Evolutionary conservation across 2,888 invertebrate species (phyloP), one percentile per base, ranked within the genome.

Genomic region (Platycnemis pennipes): DNA sequence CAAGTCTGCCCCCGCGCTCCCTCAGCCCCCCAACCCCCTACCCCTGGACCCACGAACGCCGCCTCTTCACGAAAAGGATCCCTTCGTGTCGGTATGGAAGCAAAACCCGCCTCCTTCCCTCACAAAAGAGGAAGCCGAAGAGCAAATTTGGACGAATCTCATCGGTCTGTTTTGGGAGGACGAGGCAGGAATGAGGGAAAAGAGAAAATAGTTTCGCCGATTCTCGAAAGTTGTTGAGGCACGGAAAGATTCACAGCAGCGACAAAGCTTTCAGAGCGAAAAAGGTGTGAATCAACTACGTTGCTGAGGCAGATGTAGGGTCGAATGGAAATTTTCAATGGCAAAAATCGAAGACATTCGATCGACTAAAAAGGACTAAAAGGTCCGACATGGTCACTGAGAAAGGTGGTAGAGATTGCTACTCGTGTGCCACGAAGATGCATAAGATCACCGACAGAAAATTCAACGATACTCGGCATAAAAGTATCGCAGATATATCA

Each of bases 141-240:
- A 77, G 77, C 77, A 77, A 77, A 77, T 77, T 77, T 37, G 77
- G n/a, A 77, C 77, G 77, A 37, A 37, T 77, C 77, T 37, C 77
- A 77, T n/a, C 77, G 37, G 77, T 77, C 77, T 77, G 77, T 77
- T 77, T 77, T 77, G 37, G 31, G 77, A 16, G 2, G 77, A n/a
- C 19, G 63, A 56, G 4, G 22, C 3, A 56, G 22, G 22, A 56
- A 16, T 26, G 77, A 37, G 77, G 37, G 13, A 37, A 77, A 37
- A 77, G 37, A 13, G 77, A 77, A 37, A 77, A 37, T 31, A 77
- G 77, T 77, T 77, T 37, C 77, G 26, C 19, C 63, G 63, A 22
- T 63, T 63, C 63, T 26, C 26, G 26, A 63, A 63, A 63, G 26
- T 22, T 26, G 26, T 7, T 16, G 26, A 63, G 26, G 63, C 63